Evolutionary conservation across 1,140 invertebrate species (phyloP).

Genomic region (Chrysoperla carnea): DNA sequence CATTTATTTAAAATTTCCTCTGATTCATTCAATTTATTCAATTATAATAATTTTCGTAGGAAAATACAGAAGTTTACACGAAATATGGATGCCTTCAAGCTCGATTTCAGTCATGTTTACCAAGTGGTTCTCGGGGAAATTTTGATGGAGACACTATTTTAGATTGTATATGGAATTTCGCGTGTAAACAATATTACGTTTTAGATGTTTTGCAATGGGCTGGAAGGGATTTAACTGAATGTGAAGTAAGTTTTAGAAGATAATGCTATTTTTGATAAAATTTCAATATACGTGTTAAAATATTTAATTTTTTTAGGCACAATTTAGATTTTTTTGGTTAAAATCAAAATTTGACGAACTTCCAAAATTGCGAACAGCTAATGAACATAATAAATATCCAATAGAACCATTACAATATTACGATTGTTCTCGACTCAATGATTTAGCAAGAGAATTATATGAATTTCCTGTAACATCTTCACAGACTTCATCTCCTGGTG

Average conservation of each 20-base stretch:
- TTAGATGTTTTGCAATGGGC: slow-evolving; percentile 69
- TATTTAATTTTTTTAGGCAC: slow-evolving; percentile 29
- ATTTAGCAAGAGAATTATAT: no score
- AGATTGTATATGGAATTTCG: slow-evolving; percentile 55
- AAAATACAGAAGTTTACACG: slow-evolving; percentile 50
- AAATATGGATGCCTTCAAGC: slow-evolving; percentile 42
- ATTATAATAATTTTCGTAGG: slow-evolving; percentile 26
- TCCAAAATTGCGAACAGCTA: slow-evolving; percentile 20
- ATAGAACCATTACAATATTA: no score
- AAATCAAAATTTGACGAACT: slow-evolving; percentile 40
- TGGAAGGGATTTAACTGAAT: slow-evolving; percentile 47
- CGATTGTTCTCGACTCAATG: no score
- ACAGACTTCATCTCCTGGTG: background rate
- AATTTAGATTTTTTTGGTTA: slow-evolving; percentile 59
- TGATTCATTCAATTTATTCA: background rate
- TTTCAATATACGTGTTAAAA: no score
- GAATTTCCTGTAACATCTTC: slow-evolving; percentile 6
- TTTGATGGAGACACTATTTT: slow-evolving; percentile 29
- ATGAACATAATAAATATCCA: slow-evolving; percentile 26
- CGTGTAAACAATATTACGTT: slow-evolving; percentile 43
- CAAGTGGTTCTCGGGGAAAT: slow-evolving; percentile 38
- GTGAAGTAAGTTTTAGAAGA: slow-evolving; percentile 39
- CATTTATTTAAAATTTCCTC: no score
- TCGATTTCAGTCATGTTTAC: slow-evolving; percentile 42
- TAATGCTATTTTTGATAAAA: no score